Conservation (phyloP, 2,888 invertebrate genomes). For the Pandemis cinnamomeana region DNA sequence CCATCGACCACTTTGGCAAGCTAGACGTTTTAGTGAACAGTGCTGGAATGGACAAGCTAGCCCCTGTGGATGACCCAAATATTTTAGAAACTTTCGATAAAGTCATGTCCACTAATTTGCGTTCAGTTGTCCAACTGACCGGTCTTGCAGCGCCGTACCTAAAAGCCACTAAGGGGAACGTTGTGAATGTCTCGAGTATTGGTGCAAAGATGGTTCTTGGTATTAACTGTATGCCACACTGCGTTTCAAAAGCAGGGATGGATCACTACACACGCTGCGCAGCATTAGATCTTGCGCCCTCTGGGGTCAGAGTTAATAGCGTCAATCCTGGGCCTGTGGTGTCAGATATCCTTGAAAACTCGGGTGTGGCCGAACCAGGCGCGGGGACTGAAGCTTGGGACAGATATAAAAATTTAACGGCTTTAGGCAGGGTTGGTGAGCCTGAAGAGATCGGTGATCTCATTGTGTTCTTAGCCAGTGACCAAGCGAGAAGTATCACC, state of each 20-base stretch:
- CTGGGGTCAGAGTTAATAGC: not conserved
- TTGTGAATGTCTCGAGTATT: not conserved
- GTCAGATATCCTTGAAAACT: not conserved
- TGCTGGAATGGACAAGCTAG: not conserved
- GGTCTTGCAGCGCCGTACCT: not conserved
- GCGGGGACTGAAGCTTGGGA: not conserved
- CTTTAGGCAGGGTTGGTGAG: not conserved
- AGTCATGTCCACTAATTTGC: not conserved
- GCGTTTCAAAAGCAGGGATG: not conserved
- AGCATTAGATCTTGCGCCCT: not conserved
- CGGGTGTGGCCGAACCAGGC: not conserved
- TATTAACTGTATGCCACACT: not conserved
- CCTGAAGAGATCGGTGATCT: not conserved
- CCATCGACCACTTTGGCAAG: constrained; percentile 8
- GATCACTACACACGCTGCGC: not conserved
- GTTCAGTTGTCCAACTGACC: not conserved
- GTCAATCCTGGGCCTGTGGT: not conserved
- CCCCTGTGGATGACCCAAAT: not conserved
- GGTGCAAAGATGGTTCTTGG: not conserved
- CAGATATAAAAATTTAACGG: not conserved
- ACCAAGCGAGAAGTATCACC: not conserved
- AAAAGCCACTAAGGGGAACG: not conserved
- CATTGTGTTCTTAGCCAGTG: not conserved
- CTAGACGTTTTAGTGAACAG: not conserved
- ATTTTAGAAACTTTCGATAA: not conserved